phyloP scores from a whole-genome alignment of 92 coral and sea anemone species.

The Meandrina meandrites region DNA sequence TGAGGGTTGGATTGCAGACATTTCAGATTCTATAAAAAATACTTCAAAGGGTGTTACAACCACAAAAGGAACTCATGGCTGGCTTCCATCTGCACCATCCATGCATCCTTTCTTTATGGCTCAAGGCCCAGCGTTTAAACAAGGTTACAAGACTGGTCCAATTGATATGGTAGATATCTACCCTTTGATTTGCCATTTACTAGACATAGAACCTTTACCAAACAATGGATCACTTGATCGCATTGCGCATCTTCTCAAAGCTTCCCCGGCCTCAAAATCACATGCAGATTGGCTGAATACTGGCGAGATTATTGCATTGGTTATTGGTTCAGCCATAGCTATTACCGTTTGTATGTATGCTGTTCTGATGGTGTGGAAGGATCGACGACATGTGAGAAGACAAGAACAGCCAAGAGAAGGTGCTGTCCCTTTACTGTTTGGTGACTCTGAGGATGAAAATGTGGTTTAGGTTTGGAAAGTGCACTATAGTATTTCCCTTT shows the following conservation, averaged over 20 bases:
- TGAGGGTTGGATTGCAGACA: conserved; percentile 42
- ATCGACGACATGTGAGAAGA: not conserved
- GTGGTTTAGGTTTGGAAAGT: not conserved
- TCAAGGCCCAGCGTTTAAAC: conserved; percentile 79
- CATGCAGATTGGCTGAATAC: not conserved
- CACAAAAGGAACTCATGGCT: conserved; percentile 65
- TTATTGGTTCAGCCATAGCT: conserved; percentile 29
- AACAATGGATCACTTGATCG: conserved; percentile 70
- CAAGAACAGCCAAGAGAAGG: not conserved
- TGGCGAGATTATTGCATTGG: conserved; percentile 40
- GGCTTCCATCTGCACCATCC: conserved; percentile 38
- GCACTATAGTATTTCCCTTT: no score
- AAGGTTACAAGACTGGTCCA: conserved; percentile 46
- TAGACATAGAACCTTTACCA: conserved; percentile 63
- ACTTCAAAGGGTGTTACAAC: not conserved
- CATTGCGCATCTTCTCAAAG: conserved; percentile 48
- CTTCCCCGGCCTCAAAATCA: not conserved
- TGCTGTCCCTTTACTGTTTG: conserved; percentile 26
- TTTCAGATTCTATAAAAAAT: not conserved
- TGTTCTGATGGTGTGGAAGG: conserved; percentile 21
- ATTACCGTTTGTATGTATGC: conserved; percentile 36
- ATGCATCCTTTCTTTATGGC: conserved; percentile 77
- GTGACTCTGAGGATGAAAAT: conserved; percentile 31
- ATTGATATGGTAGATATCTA: conserved; percentile 67
- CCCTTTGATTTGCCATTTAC: conserved; percentile 70